A percentile compares a stretch with the other conserved stretches of the same genome.
phyloP scores from a whole-genome alignment of 53 echinoderm and acorn worm genomes.

The Astropecten irregularis region DNA sequence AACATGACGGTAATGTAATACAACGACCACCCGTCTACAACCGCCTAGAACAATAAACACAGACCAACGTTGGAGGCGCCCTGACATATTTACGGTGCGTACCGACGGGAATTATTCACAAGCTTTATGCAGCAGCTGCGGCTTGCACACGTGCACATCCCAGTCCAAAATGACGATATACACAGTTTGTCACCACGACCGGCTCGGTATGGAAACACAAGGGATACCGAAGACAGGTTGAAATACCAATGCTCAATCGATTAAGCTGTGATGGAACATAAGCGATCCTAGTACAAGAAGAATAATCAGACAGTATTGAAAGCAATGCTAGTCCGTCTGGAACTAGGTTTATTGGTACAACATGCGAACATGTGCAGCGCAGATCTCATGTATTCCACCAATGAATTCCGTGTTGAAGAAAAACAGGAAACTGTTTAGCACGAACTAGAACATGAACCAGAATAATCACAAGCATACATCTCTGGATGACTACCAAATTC shows the following conservation, averaged over 20 bases:
- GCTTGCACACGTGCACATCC: background rate
- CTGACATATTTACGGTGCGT: constrained; percentile 20
- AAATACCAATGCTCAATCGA: constrained; percentile 3
- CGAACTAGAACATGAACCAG: no score
- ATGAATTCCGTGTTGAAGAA: no score
- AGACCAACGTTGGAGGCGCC: constrained; percentile 46
- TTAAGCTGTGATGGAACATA: background rate
- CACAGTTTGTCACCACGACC: constrained; percentile 17
- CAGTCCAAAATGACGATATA: background rate
- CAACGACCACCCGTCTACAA: no score
- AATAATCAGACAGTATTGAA: background rate
- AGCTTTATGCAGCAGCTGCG: background rate
- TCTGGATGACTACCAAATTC: no score
- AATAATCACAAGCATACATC: no score
- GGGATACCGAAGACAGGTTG: background rate
- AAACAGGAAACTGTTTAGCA: no score
- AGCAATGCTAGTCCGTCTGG: background rate
- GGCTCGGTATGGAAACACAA: constrained; percentile 20
- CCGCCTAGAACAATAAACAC: no score
- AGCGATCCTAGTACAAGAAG: background rate
- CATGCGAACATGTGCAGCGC: no score
- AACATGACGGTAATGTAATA: no score
- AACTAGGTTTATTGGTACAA: no score
- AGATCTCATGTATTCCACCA: no score
- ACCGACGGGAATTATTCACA: background rate